Percentiles rank a stretch among this genome's conserved stretches.
These are phyloP conservation scores for Menidia menidia DNA, from an alignment of 2,797 vertebrate species.

Conservation along the genomic window DNA sequence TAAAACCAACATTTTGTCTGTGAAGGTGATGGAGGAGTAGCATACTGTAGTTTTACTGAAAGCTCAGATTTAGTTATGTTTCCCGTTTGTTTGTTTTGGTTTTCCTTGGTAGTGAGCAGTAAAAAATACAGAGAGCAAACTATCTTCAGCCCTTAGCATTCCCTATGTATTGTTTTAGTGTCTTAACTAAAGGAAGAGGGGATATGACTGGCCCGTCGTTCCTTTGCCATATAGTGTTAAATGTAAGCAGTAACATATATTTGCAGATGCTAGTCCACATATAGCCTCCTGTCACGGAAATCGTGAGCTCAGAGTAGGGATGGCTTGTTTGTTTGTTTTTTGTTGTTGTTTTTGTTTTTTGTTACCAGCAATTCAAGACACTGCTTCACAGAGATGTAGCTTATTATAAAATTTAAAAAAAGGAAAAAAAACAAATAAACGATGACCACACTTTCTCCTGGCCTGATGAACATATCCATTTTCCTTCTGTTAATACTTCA, in stretches of 20 bases:
- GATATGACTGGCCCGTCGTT: constrained; percentile 80
- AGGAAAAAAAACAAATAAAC: constrained; percentile 49
- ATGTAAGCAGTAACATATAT: constrained; percentile 81
- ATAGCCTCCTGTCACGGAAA: constrained; percentile 81
- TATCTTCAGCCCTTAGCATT: constrained; percentile 90
- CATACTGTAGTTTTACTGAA: constrained; percentile 85
- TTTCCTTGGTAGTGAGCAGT: constrained; percentile 81
- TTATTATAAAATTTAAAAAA: background rate
- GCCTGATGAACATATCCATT: constrained; percentile 79
- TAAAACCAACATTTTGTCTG: constrained; percentile 27
- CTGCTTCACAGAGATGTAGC: constrained; percentile 69
- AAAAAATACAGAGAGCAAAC: constrained; percentile 87
- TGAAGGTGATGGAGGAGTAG: constrained; percentile 55
- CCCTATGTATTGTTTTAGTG: constrained; percentile 92
- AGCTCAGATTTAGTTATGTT: constrained; percentile 73
- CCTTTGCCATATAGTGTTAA: constrained; percentile 93
- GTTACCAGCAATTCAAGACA: constrained; percentile 59
- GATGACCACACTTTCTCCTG: constrained; percentile 82
- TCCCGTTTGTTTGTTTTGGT: constrained; percentile 13
- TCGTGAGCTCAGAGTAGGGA: constrained; percentile 56
- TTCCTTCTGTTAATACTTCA: constrained; percentile 69
- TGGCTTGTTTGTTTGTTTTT: constrained; percentile 39
- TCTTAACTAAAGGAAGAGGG: constrained; percentile 92
- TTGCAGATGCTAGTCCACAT: constrained; percentile 82
- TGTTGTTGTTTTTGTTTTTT: constrained; percentile 31